Base-by-base conservation (phyloP, 2,113 vertebrate species). In the Trichechus manatus region DNA sequence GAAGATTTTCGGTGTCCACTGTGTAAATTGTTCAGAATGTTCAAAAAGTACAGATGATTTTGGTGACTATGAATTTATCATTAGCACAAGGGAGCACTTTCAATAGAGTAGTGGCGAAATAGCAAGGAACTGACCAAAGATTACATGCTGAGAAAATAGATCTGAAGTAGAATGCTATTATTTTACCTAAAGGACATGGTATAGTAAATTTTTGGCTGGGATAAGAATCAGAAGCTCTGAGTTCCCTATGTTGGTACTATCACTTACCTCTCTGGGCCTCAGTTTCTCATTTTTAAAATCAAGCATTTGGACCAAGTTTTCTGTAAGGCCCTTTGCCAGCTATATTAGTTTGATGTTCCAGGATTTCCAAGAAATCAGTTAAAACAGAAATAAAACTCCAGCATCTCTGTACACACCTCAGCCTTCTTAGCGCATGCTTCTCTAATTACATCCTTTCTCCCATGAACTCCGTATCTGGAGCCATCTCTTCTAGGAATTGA, bases 401-500 rank as follows among this genome's bases (percentile, higher is more conserved):
- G 56, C 59, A 77, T 78, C 15, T 4, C 63, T 53, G 61, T 5
- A n/a, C 33, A 10, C 7, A 94, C 25, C 25, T 31, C 1, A 4
- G 39, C 29, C 6, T 93, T n/a, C 31, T 90, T 88, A 50, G 31
- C 87, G 23, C 61, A 93, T 2, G 33, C 66, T 89, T 95, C 22
- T 91, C 27, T 80, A 97, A 96, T 91, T 96, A 63, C 59, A 89
- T 92, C 33, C 53, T 96, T 66, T 93, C 22, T 59, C 68, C 44
- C 42, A 36, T 89, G 91, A 98, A 94, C 88, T 95, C 61, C 6
- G 0, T 78, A 96, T 94, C 93, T 96, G 56, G 9, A 96, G 86
- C 44, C 75, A 96, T 94, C 74, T 97, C 68, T 95, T 94, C 63
- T 44, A 87, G 78, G 79, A 97, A 97, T 93, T 96, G 96, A 95